Conservation (phyloP, 2,888 invertebrate species). For the Imbricaverruca yamaguchii region DNA sequence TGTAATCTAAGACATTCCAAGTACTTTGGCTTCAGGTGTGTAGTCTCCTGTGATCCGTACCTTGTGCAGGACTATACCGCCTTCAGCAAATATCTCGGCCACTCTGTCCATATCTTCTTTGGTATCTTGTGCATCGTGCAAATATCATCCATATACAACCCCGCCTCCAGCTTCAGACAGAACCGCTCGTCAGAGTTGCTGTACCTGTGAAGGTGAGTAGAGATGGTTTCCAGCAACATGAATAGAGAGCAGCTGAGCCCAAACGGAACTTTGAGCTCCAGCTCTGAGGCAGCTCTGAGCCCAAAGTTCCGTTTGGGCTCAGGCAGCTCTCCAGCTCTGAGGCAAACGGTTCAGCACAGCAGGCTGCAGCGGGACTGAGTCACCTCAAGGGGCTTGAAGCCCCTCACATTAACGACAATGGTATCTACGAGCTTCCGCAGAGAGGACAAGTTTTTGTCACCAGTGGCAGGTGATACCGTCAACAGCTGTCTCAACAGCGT, state of each 20-base stretch:
- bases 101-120: not conserved
- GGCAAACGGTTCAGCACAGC: too few species aligned
- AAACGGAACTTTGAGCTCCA: not conserved
- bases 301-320: too few species aligned
- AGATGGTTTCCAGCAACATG: not conserved
- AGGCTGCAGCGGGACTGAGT: too few species aligned
- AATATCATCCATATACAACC: not conserved
- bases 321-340: too few species aligned
- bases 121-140: not conserved
- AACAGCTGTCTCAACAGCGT: too few species aligned
- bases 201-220: not conserved
- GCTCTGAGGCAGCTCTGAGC: not conserved
- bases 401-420: too few species aligned
- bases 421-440: too few species aligned
- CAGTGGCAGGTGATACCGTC: too few species aligned
- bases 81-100: not conserved
- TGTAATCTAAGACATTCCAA: not conserved
- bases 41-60: not conserved
- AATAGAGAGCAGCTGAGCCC: not conserved
- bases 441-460: too few species aligned
- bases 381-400: too few species aligned
- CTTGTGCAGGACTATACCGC: not conserved
- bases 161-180: not conserved
- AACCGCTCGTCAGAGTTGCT: not conserved
- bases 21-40: not conserved